Percentiles rank a stretch among this genome's conserved stretches.
phyloP scores from a whole-genome alignment of 2,888 invertebrate species.

The Protophormia terraenovae region DNA sequence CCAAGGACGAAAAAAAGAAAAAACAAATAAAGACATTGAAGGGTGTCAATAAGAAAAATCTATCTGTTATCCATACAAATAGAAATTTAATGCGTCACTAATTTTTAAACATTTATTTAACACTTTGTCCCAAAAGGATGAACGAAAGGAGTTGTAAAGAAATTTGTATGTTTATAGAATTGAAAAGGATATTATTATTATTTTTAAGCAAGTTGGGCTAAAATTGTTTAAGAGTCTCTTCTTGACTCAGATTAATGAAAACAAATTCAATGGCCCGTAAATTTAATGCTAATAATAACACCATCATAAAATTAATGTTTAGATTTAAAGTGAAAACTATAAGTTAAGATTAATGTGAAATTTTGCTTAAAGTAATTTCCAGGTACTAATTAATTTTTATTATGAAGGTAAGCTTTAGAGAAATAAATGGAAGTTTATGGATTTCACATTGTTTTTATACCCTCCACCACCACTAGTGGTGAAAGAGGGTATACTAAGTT shows the following conservation, averaged over 20 bases:
- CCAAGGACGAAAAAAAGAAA: neutral
- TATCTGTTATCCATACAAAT: constrained; percentile 50
- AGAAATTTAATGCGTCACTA: constrained; percentile 66
- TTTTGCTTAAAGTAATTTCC: too few relatives aligned
- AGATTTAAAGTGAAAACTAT: neutral
- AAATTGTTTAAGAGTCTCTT: neutral
- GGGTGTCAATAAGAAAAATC: constrained; percentile 53
- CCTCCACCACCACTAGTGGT: too few relatives aligned
- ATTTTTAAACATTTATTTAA: constrained; percentile 62
- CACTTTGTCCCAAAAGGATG: constrained; percentile 37
- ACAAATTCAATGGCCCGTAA: constrained; percentile 8
- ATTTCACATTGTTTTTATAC: too few relatives aligned
- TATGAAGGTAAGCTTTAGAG: too few relatives aligned
- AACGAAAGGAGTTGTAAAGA: neutral
- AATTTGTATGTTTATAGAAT: neutral
- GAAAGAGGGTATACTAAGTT: too few relatives aligned
- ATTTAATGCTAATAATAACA: constrained; percentile 6
- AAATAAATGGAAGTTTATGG: too few relatives aligned
- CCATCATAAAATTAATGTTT: neutral
- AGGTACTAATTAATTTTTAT: too few relatives aligned
- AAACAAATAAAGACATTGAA: neutral
- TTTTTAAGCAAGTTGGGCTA: neutral
- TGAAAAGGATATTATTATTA: neutral
- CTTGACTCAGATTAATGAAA: constrained; percentile 2
- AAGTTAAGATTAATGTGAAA: neutral